Percentiles rank a stretch among this genome's conserved stretches.
Conservation (phyloP, 2,113 vertebrate genomes). For the Rhagologus leucostigma region DNA sequence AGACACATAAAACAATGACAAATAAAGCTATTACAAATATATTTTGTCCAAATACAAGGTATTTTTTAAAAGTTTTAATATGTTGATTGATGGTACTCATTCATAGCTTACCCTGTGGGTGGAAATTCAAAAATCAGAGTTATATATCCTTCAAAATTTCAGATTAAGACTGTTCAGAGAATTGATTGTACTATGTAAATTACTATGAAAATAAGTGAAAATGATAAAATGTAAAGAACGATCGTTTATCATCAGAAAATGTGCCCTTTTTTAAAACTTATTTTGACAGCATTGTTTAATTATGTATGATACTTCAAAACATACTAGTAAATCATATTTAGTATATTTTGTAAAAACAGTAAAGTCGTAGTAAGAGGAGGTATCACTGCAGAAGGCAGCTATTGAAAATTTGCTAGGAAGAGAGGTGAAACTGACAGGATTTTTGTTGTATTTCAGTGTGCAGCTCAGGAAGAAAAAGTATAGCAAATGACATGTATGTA, state of each 20-base stretch:
- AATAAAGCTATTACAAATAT: background rate
- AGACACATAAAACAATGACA: background rate
- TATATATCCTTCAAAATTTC: background rate
- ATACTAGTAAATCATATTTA: background rate
- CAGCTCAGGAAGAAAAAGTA: background rate
- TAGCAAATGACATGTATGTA: background rate
- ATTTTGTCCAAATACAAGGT: background rate
- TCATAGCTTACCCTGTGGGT: background rate
- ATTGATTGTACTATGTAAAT: background rate
- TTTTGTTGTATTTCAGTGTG: background rate
- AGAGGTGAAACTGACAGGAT: background rate
- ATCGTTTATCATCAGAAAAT: background rate
- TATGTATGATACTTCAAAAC: background rate
- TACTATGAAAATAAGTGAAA: background rate
- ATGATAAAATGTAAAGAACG: background rate
- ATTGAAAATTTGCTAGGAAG: conserved; percentile 2
- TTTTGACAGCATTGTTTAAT: background rate
- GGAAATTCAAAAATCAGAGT: background rate
- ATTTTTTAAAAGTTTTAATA: background rate
- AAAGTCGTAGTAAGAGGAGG: background rate
- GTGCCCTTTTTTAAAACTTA: background rate
- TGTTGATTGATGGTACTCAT: background rate
- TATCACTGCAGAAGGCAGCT: conserved; percentile 4
- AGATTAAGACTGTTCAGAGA: background rate
- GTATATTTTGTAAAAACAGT: background rate